Base-by-base conservation (phyloP, 2,797 vertebrate species). In the Coluber constrictor region DNA sequence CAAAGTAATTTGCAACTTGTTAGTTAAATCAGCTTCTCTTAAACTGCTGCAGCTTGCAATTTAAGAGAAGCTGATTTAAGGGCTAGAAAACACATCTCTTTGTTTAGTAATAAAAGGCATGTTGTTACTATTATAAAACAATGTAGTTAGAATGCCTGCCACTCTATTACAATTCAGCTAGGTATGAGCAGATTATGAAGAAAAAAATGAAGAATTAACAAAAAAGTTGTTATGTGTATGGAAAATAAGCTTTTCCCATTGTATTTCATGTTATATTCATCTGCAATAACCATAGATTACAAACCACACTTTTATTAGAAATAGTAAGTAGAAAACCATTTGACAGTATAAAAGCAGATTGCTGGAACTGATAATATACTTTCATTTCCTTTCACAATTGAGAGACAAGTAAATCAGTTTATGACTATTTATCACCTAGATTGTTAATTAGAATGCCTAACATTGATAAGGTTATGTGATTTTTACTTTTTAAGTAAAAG, bases 401-500 rank as follows among this genome's bases (percentile, higher is more conserved):
- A 63, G 16, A 18, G 29, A 23, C 13, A 63, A 60, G 23, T 15
- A 87, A 83, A 37, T n/a, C 56, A 87, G n/a, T 27, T 87, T 29
- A 86, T 57, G 32, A 57, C 3, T 11, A 20, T 2, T 43, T 29
- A 87, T 29, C n/a, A 74, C 43, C 37, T 88, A 88, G 55, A 86
- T 54, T 92, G 66, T 66, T 66, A 7, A 3, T 27, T 43, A 63
- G 60, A 25, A 56, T 89, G 32, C 83, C 89, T 88, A 66, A 79
- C 66, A 70, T 32, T 70, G 32, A 43, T 93, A 6, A 51, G 11
- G 2, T 88, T 54, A n/a, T 56, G 5, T 29, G 55, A 8, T 60
- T 90, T 92, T 61, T 63, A 61, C 91, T 93, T 86, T 57, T 79
- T 47, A 59, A 86, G 57, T 87, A 89, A 92, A 51, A 37, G 54